Conservation (phyloP, 2,113 vertebrate genomes). For the Macroglossus sobrinus region DNA sequence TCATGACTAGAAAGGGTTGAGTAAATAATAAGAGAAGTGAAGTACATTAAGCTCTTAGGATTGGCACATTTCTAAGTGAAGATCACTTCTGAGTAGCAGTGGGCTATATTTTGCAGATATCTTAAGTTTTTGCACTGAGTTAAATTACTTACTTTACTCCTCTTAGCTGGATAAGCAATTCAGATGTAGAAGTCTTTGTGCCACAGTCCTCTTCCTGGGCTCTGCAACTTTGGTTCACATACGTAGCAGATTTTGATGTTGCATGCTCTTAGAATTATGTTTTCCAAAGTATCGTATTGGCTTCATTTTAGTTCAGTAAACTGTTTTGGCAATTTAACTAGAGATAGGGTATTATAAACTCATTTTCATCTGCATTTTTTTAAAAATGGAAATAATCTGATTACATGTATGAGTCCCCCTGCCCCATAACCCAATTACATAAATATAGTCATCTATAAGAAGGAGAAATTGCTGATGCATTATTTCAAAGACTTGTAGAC, state of each 20-base stretch:
- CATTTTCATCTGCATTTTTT: conserved; percentile 14
- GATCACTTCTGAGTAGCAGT: background rate
- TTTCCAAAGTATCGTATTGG: conserved; percentile 46
- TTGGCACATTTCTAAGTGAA: conserved; percentile 74
- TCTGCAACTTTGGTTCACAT: conserved; percentile 7
- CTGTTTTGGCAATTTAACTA: conserved; percentile 51
- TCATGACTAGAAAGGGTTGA: conserved; percentile 66
- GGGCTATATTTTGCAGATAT: conserved; percentile 39
- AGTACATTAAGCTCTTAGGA: conserved; percentile 75
- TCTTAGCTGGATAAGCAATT: background rate
- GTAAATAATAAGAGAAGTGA: conserved; percentile 56
- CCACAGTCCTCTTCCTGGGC: background rate
- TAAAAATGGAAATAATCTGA: background rate
- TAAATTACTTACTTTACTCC: conserved; percentile 8
- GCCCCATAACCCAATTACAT: background rate
- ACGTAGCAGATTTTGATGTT: conserved; percentile 42
- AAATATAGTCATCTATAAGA: background rate
- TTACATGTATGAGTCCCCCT: conserved; percentile 12
- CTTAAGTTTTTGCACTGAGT: background rate
- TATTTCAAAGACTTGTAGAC: conserved; percentile 40
- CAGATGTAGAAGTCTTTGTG: background rate
- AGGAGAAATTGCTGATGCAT: background rate
- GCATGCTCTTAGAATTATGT: conserved; percentile 58
- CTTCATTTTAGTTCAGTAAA: conserved; percentile 57
- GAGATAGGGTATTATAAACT: conserved; percentile 42